Evolutionary conservation across 2,888 invertebrate genomes (phyloP).

Genomic region (Candidula unifasciata): DNA sequence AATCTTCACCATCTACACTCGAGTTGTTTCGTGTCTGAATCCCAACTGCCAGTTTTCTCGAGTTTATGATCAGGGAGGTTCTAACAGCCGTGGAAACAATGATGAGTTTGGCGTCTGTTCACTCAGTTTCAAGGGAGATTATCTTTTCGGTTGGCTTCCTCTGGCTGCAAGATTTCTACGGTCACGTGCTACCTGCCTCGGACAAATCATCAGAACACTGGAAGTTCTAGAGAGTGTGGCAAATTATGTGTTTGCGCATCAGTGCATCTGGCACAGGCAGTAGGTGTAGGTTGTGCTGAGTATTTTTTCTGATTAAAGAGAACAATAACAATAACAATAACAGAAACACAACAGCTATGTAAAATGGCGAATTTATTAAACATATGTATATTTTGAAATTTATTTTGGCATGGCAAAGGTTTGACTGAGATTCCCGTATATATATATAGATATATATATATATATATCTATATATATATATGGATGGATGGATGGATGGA

Average conservation of each 20-base stretch:
- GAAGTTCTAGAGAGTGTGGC: neutral
- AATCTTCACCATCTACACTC: no score
- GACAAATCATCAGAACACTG: constrained; percentile 29
- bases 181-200: constrained; percentile 41
- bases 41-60: neutral
- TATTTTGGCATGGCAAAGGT: no score
- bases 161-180: constrained; percentile 31
- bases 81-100: neutral
- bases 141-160: constrained; percentile 43
- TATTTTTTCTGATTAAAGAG: no score
- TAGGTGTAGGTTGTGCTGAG: no score
- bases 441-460: no score
- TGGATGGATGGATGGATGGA: no score
- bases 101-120: constrained; percentile 42
- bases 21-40: neutral
- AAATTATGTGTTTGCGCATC: constrained; percentile 33
- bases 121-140: constrained; percentile 39
- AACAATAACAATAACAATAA: no score
- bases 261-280: neutral
- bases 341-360: no score
- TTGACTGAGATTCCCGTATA: no score
- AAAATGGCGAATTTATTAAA: no score
- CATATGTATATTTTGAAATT: no score
- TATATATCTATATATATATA: no score
- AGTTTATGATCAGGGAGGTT: constrained; percentile 12